Evolutionary conservation across 2,888 invertebrate genomes (phyloP).

Genomic region (Leucoptera coffeella): DNA sequence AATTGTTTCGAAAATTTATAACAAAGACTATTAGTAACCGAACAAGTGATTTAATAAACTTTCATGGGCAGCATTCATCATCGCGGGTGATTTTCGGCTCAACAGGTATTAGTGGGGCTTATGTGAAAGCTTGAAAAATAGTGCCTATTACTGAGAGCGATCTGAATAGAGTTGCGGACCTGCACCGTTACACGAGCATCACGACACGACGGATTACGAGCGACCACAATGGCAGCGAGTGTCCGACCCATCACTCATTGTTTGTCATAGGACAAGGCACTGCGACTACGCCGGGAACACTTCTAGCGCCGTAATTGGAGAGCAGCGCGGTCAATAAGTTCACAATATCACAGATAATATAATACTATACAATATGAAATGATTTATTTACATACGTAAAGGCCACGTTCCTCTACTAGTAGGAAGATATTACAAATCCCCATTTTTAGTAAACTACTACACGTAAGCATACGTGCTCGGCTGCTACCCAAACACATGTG

Average conservation of each 20-base stretch:
- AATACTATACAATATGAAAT: no score
- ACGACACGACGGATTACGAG: constrained; percentile 48
- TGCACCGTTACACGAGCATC: constrained; percentile 49
- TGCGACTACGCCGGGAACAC: no score
- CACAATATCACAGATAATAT: no score
- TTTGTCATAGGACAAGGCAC: constrained; percentile 21
- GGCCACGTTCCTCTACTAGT: no score
- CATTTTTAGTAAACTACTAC: no score
- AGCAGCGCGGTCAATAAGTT: no score
- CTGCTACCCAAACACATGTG: no score
- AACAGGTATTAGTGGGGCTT: constrained; percentile 38
- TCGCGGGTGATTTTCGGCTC: constrained; percentile 21
- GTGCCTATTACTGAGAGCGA: constrained; percentile 40
- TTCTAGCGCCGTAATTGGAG: no score
- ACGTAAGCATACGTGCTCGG: no score
- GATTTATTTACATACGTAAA: no score
- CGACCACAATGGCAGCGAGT: constrained; percentile 48
- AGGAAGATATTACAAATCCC: no score
- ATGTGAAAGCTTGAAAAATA: constrained; percentile 53
- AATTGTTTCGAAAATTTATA: constrained; percentile 1
- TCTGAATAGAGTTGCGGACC: constrained; percentile 42
- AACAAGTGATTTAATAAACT: constrained; percentile 7
- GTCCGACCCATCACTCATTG: constrained; percentile 49
- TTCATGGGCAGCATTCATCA: constrained; percentile 4
- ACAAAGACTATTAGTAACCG: constrained; percentile 3